Conservation (phyloP, 2,888 invertebrate genomes). For the Tortrix viridana region DNA sequence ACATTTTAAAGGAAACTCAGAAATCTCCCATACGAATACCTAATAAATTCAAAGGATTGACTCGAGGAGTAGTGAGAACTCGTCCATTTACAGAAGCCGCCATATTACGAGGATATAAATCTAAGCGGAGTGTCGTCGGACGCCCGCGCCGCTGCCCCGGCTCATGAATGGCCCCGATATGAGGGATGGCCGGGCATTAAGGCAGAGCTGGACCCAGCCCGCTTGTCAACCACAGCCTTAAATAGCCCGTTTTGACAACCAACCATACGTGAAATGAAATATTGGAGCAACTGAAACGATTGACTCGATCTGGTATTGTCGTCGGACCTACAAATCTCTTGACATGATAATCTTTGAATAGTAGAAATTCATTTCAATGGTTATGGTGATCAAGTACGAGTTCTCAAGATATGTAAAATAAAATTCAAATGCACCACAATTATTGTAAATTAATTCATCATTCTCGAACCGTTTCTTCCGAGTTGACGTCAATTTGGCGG, state of each 20-base stretch:
- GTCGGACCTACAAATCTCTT: constrained; percentile 28
- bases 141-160: constrained; percentile 46
- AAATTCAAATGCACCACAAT: constrained; percentile 40
- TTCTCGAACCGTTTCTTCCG: constrained; percentile 62
- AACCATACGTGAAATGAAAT: constrained; percentile 77
- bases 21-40: constrained; percentile 51
- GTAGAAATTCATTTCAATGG: neutral
- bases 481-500: constrained; percentile 72
- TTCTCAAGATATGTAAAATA: constrained; percentile 1
- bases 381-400: neutral
- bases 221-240: constrained; percentile 60
- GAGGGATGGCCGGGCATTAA: constrained; percentile 70
- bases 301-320: constrained; percentile 47
- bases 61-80: constrained; percentile 75
- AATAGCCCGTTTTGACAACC: constrained; percentile 76
- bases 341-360: constrained; percentile 28
- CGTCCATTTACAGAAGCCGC: constrained; percentile 79
- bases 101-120: constrained; percentile 74
- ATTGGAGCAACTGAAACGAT: constrained; percentile 64
- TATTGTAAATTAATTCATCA: constrained; percentile 67
- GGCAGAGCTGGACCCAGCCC: constrained; percentile 55
- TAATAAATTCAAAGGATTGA: constrained; percentile 80
- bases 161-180: constrained; percentile 74
- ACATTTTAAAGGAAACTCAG: constrained; percentile 61
- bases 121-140: constrained; percentile 73